Evolutionary conservation across 2,113 vertebrate species (phyloP).

Genomic region (Aphelocoma coerulescens): DNA sequence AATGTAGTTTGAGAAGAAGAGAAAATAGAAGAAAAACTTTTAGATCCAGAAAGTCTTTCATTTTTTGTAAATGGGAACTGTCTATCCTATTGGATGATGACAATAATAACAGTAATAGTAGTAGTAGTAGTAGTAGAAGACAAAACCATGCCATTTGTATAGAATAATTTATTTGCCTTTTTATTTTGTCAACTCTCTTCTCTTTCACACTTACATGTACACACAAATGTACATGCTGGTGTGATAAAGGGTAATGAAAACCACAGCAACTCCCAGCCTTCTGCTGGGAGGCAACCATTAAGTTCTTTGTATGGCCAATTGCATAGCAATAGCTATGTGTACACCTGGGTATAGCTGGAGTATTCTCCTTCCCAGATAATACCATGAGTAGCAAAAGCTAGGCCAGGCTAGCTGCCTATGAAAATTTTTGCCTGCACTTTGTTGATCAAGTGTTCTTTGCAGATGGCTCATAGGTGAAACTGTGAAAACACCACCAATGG

Average conservation of each 20-base stretch:
- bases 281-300: background rate
- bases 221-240: fast-evolving
- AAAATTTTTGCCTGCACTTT: background rate
- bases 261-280: background rate
- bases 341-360: background rate
- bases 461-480: background rate
- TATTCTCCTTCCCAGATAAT: background rate
- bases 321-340: background rate
- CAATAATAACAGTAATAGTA: background rate
- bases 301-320: background rate
- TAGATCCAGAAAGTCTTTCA: background rate
- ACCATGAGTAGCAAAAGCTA: background rate
- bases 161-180: background rate
- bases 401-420: fast-evolving
- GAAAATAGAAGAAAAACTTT: background rate
- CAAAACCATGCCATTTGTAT: background rate
- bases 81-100: background rate
- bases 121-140: background rate
- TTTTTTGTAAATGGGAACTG: background rate
- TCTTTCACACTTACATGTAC: background rate
- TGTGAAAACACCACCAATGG: background rate
- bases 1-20: background rate
- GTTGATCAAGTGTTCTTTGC: background rate
- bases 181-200: background rate
- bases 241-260: background rate